Percentiles rank a stretch among this genome's conserved stretches.
phyloP scores from a whole-genome alignment of 2,888 invertebrate species.

The Melangyna quadrimaculata region DNA sequence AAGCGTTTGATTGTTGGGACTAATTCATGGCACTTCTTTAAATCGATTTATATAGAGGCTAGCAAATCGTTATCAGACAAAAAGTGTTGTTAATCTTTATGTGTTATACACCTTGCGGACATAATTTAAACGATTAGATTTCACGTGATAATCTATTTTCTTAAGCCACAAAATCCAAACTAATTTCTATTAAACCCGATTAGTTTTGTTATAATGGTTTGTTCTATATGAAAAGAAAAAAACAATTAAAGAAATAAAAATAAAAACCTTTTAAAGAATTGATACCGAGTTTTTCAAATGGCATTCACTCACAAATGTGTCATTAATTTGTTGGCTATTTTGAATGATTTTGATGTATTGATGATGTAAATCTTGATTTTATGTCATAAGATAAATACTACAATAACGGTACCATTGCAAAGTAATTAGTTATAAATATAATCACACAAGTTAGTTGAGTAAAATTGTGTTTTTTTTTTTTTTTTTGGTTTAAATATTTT shows the following conservation, averaged over 20 bases:
- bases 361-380: constrained; percentile 23
- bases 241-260: too few species aligned
- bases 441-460: background rate
- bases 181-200: constrained; percentile 7
- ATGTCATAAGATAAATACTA: constrained; percentile 13
- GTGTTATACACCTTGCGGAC: constrained; percentile 58
- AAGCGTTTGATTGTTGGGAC: constrained; percentile 45
- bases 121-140: constrained; percentile 58
- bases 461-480: background rate
- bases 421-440: background rate
- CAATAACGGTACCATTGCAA: background rate
- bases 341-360: constrained; percentile 20
- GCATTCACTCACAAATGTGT: background rate
- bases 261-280: too few species aligned
- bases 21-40: constrained; percentile 30
- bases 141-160: constrained; percentile 49
- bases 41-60: constrained; percentile 67
- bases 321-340: background rate
- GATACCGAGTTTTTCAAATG: too few species aligned
- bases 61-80: constrained; percentile 45
- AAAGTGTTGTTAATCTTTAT: constrained; percentile 55
- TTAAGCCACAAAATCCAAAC: constrained; percentile 6
- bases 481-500: too few species aligned
- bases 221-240: background rate
- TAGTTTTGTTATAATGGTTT: constrained; percentile 29